Base-by-base conservation (phyloP, 2,113 vertebrate genomes). In the Todiramphus chloris region DNA sequence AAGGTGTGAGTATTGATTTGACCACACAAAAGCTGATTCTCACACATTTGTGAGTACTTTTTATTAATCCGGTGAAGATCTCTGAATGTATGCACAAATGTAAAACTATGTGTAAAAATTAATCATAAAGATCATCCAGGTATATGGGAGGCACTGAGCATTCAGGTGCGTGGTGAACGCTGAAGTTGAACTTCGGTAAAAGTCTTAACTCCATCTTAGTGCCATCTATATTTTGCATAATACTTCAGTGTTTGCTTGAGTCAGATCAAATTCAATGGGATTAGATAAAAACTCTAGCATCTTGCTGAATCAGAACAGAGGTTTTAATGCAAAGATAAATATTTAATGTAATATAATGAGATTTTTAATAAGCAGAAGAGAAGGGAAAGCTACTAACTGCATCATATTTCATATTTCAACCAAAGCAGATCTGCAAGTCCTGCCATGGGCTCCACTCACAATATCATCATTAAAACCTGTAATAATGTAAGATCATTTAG, bases 301-400 rank as follows among this genome's bases (percentile, higher is more conserved):
- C 85, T 67, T 89, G 43, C 69, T 96, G 88, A 93, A 93, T 93
- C 68, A 88, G 44, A 86, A 74, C 14, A 81, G 43, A 88, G 51
- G 33, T 74, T 96, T 94, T 83, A 89, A 91, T 24, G n/a, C 39
- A 93, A 87, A 94, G 55, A 93, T 91, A 85, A 96, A 91, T 93
- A 91, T 88, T 94, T 94, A 75, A 96, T 90, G 43, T 21, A 90
- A 88, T 67, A 83, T 44, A 68, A 81, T 4, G 20, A 94, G 43
- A 93, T 83, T 91, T 43, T 78, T 70, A 83, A 72, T 78, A 89
- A 75, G 56, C 75, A 78, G 37, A 83, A 60, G 46, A 19, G 46
- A 92, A 85, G 76, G 50, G 62, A 90, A 87, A 92, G 33, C 39
- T 86, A 80, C 33, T 55, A 94, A 67, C 59, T 83, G 64, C 63